These are phyloP conservation scores for Spea multiplicata DNA, from an alignment of 2,113 vertebrate genomes.

Conservation along the genomic window DNA sequence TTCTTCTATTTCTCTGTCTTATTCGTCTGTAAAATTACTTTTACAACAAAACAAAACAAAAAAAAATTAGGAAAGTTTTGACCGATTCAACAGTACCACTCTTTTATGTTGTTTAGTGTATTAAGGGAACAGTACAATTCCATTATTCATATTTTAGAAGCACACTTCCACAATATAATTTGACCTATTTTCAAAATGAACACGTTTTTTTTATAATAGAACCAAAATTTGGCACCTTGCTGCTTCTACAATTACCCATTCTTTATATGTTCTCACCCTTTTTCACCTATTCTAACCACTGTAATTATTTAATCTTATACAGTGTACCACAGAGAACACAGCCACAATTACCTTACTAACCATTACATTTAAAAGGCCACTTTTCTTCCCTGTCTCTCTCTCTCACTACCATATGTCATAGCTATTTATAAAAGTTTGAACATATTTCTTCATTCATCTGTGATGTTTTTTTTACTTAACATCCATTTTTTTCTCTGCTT, in stretches of 20 bases:
- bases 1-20: too few relatives aligned
- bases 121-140: background rate
- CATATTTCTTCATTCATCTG: slow-evolving; percentile 5
- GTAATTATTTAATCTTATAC: slow-evolving; percentile 64
- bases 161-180: slow-evolving; percentile 21
- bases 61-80: too few relatives aligned
- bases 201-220: slow-evolving; percentile 62
- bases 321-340: slow-evolving; percentile 50
- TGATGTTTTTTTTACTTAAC: background rate
- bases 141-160: slow-evolving; percentile 32
- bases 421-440: slow-evolving; percentile 11
- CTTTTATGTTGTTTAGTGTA: background rate
- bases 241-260: slow-evolving; percentile 63
- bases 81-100: too few relatives aligned
- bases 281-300: slow-evolving; percentile 53
- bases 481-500: background rate
- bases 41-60: too few relatives aligned
- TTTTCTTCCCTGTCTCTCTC: slow-evolving; percentile 57
- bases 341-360: slow-evolving; percentile 53
- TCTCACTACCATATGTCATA: slow-evolving; percentile 53
- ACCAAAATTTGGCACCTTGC: slow-evolving; percentile 64
- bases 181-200: slow-evolving; percentile 55
- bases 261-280: slow-evolving; percentile 65
- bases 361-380: slow-evolving; percentile 57
- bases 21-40: too few relatives aligned